Evolutionary conservation across 2,888 invertebrate species (phyloP).

Genomic region (Eupithecia subumbrata): DNA sequence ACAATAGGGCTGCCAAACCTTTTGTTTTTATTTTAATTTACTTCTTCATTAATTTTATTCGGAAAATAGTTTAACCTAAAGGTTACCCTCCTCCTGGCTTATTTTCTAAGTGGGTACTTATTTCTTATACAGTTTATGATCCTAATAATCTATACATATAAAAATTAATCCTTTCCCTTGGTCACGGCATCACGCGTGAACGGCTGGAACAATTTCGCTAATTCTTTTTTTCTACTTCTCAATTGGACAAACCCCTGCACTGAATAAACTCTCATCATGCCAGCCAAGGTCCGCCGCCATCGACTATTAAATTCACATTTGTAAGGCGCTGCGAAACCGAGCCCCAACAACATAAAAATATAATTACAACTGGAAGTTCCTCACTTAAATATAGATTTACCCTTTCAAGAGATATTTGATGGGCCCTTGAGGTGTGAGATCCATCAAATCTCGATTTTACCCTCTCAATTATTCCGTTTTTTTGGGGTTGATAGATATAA

Average conservation of each 20-base stretch:
- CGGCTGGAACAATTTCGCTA: too few relatives aligned
- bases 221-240: too few relatives aligned
- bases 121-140: too few relatives aligned
- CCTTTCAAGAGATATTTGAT: slow-evolving; percentile 77
- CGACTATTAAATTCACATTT: slow-evolving; percentile 77
- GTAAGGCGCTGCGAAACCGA: slow-evolving; percentile 48
- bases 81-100: too few relatives aligned
- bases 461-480: slow-evolving; percentile 75
- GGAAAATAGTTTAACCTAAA: too few relatives aligned
- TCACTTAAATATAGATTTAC: slow-evolving; percentile 83
- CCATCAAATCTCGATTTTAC: slow-evolving; percentile 79
- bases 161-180: too few relatives aligned
- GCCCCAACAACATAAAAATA: slow-evolving; percentile 77
- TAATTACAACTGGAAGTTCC: slow-evolving; percentile 76
- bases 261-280: slow-evolving; percentile 57
- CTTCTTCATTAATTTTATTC: too few relatives aligned
- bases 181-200: too few relatives aligned
- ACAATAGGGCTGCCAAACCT: slow-evolving; percentile 53
- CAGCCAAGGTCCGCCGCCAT: slow-evolving; percentile 35
- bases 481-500: slow-evolving; percentile 62
- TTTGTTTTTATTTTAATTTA: slow-evolving; percentile 34
- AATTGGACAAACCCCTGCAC: background rate
- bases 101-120: too few relatives aligned
- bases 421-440: slow-evolving; percentile 75
- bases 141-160: too few relatives aligned